Conservation (phyloP, 2,888 invertebrate genomes). For the Trypoxylon attenuatum region DNA sequence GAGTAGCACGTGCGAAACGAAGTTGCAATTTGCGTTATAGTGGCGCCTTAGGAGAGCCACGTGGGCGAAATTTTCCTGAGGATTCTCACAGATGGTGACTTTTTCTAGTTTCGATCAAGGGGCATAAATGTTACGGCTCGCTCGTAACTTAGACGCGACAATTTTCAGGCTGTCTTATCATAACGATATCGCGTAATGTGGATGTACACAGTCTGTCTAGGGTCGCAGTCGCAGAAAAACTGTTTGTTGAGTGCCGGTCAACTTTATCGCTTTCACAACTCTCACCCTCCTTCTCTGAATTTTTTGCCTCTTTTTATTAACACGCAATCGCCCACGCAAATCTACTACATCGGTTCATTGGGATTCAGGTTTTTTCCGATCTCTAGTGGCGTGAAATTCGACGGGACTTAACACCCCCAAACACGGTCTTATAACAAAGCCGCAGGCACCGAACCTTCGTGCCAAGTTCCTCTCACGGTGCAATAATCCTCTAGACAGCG, state of each 20-base stretch:
- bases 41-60: too few species aligned
- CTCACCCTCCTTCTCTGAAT: background rate
- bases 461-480: background rate
- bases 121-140: background rate
- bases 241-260: background rate
- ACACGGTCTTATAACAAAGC: too few species aligned
- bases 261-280: conserved; percentile 5
- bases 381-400: background rate
- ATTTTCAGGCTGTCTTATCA: too few species aligned
- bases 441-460: too few species aligned
- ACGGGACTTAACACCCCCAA: background rate
- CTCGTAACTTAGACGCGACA: background rate
- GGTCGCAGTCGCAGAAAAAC: too few species aligned
- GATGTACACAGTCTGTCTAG: too few species aligned
- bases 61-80: too few species aligned
- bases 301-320: background rate
- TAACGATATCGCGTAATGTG: conserved; percentile 4
- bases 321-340: background rate
- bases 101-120: too few species aligned
- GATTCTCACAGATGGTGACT: too few species aligned
- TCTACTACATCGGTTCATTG: background rate
- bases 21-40: too few species aligned
- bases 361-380: background rate
- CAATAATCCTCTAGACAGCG: too few species aligned
- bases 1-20: too few species aligned